These are phyloP conservation scores for Probaryconus sp. DNA, from an alignment of 1,140 invertebrate genomes.

Conservation along the genomic window DNA sequence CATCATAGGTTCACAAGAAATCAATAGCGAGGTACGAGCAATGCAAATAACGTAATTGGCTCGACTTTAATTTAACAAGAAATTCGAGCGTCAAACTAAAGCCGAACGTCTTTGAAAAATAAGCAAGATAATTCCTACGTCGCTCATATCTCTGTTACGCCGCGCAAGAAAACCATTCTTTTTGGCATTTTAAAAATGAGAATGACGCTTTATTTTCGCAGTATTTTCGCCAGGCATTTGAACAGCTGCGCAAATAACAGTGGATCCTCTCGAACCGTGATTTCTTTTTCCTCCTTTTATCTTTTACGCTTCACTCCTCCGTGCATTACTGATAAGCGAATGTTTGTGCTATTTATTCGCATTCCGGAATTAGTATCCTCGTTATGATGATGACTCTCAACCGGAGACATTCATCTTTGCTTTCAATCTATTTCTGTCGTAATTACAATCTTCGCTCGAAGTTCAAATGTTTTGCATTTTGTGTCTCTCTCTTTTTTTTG, in stretches of 20 bases:
- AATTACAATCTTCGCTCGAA: background rate
- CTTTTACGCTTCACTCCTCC: conserved; percentile 37
- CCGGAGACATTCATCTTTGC: conserved; percentile 12
- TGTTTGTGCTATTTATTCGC: conserved; percentile 42
- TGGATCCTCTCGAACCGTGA: conserved; percentile 57
- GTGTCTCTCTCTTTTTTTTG: too few relatives aligned
- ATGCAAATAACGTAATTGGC: too few relatives aligned
- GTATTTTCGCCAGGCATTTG: conserved; percentile 72
- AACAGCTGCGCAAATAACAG: conserved; percentile 73
- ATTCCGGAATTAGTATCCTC: conserved; percentile 48
- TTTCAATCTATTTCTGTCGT: conserved; percentile 11
- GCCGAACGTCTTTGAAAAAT: too few relatives aligned
- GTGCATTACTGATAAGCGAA: conserved; percentile 54
- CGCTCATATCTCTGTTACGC: background rate
- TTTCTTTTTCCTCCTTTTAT: conserved; percentile 59
- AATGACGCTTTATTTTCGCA: conserved; percentile 60
- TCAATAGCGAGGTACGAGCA: too few relatives aligned
- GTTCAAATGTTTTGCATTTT: conserved; percentile 4
- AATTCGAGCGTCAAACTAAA: too few relatives aligned
- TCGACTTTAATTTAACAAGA: too few relatives aligned
- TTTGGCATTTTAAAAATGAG: conserved; percentile 68
- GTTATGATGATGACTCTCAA: conserved; percentile 40
- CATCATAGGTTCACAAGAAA: too few relatives aligned
- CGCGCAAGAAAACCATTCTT: conserved; percentile 21
- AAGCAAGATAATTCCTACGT: conserved; percentile 7